phyloP scores from a whole-genome alignment of 2,888 invertebrate genomes.

The Rhogogaster chlorosoma region DNA sequence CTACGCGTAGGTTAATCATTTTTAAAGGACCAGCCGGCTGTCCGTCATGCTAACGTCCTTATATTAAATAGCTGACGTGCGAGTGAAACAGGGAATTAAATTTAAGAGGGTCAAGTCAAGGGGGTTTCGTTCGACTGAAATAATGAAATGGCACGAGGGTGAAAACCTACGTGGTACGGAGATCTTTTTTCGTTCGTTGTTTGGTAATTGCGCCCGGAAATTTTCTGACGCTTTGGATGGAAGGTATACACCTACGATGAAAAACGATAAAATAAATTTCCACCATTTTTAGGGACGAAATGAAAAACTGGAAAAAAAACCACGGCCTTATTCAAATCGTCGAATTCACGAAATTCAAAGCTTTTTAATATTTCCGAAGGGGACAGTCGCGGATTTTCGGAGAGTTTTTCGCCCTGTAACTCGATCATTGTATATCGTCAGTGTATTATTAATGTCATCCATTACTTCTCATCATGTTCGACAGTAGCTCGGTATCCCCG shows the following conservation, averaged over 20 bases:
- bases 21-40: conserved; percentile 68
- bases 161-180: neutral
- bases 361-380: neutral
- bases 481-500: conserved; percentile 1
- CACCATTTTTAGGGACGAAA: neutral
- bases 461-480: conserved; percentile 42
- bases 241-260: too few species aligned
- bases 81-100: conserved; percentile 63
- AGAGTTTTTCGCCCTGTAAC: neutral
- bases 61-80: conserved; percentile 56
- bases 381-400: neutral
- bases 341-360: neutral
- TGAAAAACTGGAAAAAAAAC: neutral
- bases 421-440: conserved; percentile 24
- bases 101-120: conserved; percentile 55
- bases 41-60: conserved; percentile 58
- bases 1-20: conserved; percentile 71
- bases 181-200: neutral
- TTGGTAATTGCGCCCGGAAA: neutral
- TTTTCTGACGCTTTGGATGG: neutral
- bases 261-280: neutral
- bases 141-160: conserved; percentile 66
- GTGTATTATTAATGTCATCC: conserved; percentile 12
- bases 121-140: conserved; percentile 55
- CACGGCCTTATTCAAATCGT: neutral